These are phyloP conservation scores for Betta splendens DNA, from an alignment of 2,797 vertebrate species.

Conservation along the genomic window DNA sequence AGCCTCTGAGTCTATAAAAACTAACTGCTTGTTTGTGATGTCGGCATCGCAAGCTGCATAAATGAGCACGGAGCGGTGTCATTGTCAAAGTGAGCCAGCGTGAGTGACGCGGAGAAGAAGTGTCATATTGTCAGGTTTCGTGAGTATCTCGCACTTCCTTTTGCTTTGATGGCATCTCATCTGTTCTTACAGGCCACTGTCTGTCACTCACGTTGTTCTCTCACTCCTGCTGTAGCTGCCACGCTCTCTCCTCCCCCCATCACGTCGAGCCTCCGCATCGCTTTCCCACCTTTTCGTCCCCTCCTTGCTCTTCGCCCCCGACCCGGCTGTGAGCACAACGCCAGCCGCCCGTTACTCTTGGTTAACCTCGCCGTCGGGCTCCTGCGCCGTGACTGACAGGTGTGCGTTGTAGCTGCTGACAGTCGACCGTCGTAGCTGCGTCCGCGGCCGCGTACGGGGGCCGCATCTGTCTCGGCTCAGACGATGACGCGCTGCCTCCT, in stretches of 20 bases:
- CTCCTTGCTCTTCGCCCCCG: constrained; percentile 12
- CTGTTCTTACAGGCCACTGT: constrained; percentile 21
- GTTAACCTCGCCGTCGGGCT: constrained; percentile 48
- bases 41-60: not conserved
- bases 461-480: constrained; percentile 46
- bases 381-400: constrained; percentile 39
- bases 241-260: constrained; percentile 4
- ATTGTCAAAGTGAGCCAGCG: constrained; percentile 21
- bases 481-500: constrained; percentile 31
- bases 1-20: not conserved
- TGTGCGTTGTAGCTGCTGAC: constrained; percentile 55
- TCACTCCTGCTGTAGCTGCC: not conserved
- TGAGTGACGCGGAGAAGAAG: constrained; percentile 37
- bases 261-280: constrained; percentile 8
- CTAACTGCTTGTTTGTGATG: not conserved
- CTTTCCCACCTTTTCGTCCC: constrained; percentile 4
- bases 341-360: constrained; percentile 57
- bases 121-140: constrained; percentile 44
- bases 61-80: constrained; percentile 39
- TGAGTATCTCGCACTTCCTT: constrained; percentile 26
- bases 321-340: too few relatives aligned
- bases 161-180: constrained; percentile 44
- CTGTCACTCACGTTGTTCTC: constrained; percentile 23
- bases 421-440: constrained; percentile 58
- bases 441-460: constrained; percentile 34